Base-by-base conservation (phyloP, 1,140 invertebrate genomes). In the Drosophila elegans region DNA sequence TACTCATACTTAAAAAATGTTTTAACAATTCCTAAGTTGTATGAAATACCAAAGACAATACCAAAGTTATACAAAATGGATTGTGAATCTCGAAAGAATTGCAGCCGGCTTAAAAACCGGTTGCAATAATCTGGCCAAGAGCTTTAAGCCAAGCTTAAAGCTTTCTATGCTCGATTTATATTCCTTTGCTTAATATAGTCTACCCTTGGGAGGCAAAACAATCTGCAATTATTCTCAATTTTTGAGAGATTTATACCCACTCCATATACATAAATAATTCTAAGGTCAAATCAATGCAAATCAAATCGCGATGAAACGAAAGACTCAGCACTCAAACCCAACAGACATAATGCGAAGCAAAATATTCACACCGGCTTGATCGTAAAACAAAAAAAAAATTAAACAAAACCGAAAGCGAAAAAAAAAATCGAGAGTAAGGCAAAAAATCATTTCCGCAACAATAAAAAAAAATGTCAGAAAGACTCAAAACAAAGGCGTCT, bases 361-460 rank as follows among this genome's bases (percentile, higher is more conserved):
- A 57, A 41, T 55, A 61, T 56, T 56, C 52, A 60, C 60, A 59
- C 10, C 45, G 21, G 4, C 45, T 34, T 27, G n/a, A 29, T 51
- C 16, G 38, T 59, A 11, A 29, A 46, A 0, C 16, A 21, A 21
- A 21, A 21, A 21, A 21, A 21, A 21, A 21, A 21, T 1, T 25
- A 27, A 34, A 59, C 5, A 34, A 44, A 36, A 45, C 25, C 27
- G 7, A 57, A 38, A 45, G 10, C 27, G 9, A 54, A 29, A 4
- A 13, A 56, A 48, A 69, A 53, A 49, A 63, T 44, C 36, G 46
- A 57, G 74, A 63, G 67, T 73, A 60, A 73, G 72, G 32, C 54
- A 54, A 34, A 29, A 51, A 61, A 75, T 75, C 66, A 68, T 76
- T 86, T 86, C 82, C 82, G 82, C 71, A 79, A 73, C 64, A 60